Percentiles rank a stretch among this genome's conserved stretches.
phyloP scores from a whole-genome alignment of 2,797 vertebrate species.

The Prionace glauca region DNA sequence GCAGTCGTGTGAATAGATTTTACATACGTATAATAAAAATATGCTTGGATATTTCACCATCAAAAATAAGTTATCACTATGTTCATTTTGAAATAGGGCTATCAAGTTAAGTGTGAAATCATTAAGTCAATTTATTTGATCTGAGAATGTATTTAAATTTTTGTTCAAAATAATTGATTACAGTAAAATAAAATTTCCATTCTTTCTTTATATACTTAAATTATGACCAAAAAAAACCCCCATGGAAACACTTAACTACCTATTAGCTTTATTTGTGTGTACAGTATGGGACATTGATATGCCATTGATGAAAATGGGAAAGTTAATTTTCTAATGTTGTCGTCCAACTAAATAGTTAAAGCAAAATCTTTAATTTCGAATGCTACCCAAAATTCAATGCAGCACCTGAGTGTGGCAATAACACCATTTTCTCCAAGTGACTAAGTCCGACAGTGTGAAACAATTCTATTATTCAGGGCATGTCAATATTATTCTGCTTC shows the following conservation, averaged over 20 bases:
- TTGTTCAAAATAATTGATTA: background rate
- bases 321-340: background rate
- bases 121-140: background rate
- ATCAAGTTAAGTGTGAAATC: background rate
- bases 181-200: background rate
- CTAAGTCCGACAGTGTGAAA: background rate
- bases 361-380: background rate
- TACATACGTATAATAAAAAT: background rate
- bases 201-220: background rate
- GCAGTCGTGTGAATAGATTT: background rate
- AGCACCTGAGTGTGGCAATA: background rate
- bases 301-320: background rate
- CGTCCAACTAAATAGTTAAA: background rate
- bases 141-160: background rate
- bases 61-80: background rate
- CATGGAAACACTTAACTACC: background rate
- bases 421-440: background rate
- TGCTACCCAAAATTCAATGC: background rate
- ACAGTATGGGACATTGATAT: background rate
- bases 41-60: background rate
- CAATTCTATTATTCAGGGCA: background rate
- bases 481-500: background rate
- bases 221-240: background rate
- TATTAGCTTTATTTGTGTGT: background rate
- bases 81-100: background rate